Base-by-base conservation (phyloP, 2,113 vertebrate species). In the Podocnemis expansa region DNA sequence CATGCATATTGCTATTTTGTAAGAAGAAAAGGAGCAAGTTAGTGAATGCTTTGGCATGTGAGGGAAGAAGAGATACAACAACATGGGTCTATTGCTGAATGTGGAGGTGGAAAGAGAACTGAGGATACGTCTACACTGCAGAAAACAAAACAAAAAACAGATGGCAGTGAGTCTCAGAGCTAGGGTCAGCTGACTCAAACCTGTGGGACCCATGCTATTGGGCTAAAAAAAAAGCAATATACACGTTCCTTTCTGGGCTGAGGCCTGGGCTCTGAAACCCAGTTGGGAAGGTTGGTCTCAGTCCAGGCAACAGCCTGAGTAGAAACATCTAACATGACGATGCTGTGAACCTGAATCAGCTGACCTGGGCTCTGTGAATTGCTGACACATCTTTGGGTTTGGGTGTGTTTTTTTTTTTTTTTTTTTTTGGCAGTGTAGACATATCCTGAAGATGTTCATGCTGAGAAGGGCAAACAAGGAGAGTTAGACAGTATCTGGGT, bases 321-420 rank as follows among this genome's bases (percentile, higher is more conserved):
- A 19, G 63, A 34, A 38, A 70, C 4, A 10, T 38, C 63, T 38
- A 52, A 52, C 49, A 52, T 52, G 63, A 10, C 34, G 8, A 17
- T 22, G 8, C 34, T 3, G 8, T n/a, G 63, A 38, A n/a, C 60
- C 31, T 14, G 3, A n/a, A 1, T n/a, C 7, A 45, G 6, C 10
- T 49, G 49, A 10, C 27, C 24, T 78, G 5, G 14, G 8, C 0
- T 0, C 16, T 70, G 63, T 10, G 34, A 70, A 2, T 70, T 70
- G 63, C 63, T 10, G 63, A 17, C 63, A 70, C n/a, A 14, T 60
- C 16, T 60, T 34, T 31, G 12, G 56, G 54, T 21, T 54, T 22
- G 47, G n/a, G n/a, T n/a, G n/a, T n/a, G 47, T 47, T 47, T 47
- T 47, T 6, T 47, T 47, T 47, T 47, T 47, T 6, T 47, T 47